Base-by-base conservation (phyloP, 2,888 invertebrate species). In the Volucella inflata region DNA sequence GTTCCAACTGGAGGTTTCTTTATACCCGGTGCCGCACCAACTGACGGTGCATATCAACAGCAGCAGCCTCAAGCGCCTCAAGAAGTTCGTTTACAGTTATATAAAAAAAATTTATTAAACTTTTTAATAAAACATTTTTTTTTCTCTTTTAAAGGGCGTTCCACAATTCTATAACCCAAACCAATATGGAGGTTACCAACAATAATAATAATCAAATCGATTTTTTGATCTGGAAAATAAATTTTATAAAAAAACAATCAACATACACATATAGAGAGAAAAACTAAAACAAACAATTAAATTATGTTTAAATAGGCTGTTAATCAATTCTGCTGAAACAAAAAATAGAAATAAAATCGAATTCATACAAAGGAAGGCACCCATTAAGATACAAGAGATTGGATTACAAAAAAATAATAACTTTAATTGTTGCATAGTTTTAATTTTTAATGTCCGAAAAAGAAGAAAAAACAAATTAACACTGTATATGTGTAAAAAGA, bases 1-100 rank as follows among this genome's bases (percentile, higher is more conserved):
- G 89, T 92, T 85, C 92, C 92, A 30, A 90, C 90, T 78, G 89
- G 90, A 78, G 91, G 92, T 16, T 92, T 89, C 87, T 91, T 92
- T 88, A 89, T 92, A 83, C 92, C 92, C 46, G 90, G 90, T 65
- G 72, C 59, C 30, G 62, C 57, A 55, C 71, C 74, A 57, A 76
- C 84, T 71, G 87, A 81, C 16, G 87, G 67, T 62, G 64, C 82
- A 71, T 87, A 87, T 78, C 88, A 89, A 21, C 88, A 87, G n/a
- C 88, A 88, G 17, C 89, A 87, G 12, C 89, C 89, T 59, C 89
- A 88, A 82, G 46, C 79, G 44, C 38, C 72, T 9, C 88, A 88
- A 88, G 88, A 88, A 21, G 87, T 88, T 71, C 68, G 68, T 64
- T 57, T 17, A 38, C 11, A 50, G 0, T n/a, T 14, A 10, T 30